A percentile compares a stretch with the other conserved stretches of the same genome.
These are phyloP conservation scores for Drosophila sproati DNA, from an alignment of 1,140 invertebrate species.

Conservation along the genomic window DNA sequence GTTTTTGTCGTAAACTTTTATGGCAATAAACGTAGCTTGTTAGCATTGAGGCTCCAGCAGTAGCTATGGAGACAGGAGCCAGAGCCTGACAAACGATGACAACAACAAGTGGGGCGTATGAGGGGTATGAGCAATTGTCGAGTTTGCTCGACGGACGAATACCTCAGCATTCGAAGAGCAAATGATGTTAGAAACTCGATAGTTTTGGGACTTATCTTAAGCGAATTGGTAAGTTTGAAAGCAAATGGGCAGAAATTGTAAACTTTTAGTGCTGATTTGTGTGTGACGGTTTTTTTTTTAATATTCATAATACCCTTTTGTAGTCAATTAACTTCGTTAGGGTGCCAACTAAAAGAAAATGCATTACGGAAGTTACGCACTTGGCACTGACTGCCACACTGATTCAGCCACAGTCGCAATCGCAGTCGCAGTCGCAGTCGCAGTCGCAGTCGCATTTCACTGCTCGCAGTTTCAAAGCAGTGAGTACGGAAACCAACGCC, in stretches of 20 bases:
- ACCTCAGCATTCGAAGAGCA: neutral
- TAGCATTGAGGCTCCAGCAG: slow-evolving; percentile 48
- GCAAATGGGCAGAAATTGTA: too few species aligned
- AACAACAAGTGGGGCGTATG: neutral
- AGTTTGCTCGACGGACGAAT: neutral
- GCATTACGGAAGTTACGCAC: slow-evolving; percentile 58
- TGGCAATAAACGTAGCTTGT: slow-evolving; percentile 81
- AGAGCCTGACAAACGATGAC: slow-evolving; percentile 8
- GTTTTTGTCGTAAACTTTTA: slow-evolving; percentile 83
- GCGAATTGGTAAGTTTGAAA: too few species aligned
- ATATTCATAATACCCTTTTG: neutral
- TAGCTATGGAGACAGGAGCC: slow-evolving; percentile 29
- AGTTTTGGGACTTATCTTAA: too few species aligned
- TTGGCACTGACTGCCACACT: slow-evolving; percentile 43
- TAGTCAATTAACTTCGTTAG: neutral
- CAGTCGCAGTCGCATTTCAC: slow-evolving; percentile 17
- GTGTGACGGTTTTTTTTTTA: too few species aligned
- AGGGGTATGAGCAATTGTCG: neutral
- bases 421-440: slow-evolving; percentile 1
- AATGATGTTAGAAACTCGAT: too few species aligned
- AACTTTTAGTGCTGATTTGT: too few species aligned
- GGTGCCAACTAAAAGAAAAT: slow-evolving; percentile 13
- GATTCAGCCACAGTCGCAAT: neutral
- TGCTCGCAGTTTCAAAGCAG: slow-evolving; percentile 2
- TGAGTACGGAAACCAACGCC: slow-evolving; percentile 53